Base-by-base conservation (phyloP, 2,113 vertebrate genomes). In the Gavia stellata region DNA sequence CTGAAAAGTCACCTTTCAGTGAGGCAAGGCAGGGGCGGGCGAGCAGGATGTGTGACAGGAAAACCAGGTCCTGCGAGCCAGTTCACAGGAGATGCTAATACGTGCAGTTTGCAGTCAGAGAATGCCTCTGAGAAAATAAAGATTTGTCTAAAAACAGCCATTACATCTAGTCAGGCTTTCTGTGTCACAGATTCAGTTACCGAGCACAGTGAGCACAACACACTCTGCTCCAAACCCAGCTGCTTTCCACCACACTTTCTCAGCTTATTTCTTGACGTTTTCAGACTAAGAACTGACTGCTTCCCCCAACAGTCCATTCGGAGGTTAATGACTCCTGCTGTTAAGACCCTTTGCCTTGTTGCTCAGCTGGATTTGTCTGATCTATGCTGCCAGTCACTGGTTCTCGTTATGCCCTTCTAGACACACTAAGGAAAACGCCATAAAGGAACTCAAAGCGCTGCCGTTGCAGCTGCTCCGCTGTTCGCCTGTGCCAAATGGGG, bases 1-100 rank as follows among this genome's bases (percentile, higher is more conserved):
- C 7, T 0, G 0, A 33, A 4, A 71, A 40, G 42, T 4, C 17
- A 34, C 61, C 71, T 59, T 62, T 59, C 36, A 4, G 20, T 0
- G 0, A 79, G 68, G 58, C 29, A 61, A 73, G 47, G 61, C 62
- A 45, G 14, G 26, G 74, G 49, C 9, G 3, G 28, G 42, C 1
- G 1, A 62, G 70, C 61, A 65, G 77, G 42, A 85, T 10, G 53
- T 16, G 28, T 23, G 47, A 62, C 0, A 0, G 62, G 59, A 88
- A 81, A 71, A 90, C 53, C 65, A 71, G 24, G 49, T 75, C 68
- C 77, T 81, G 68, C 1, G 10, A 90, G 67, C 26, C 17, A 2
- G 16, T 26, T 53, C 33, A 21, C 45, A 59, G 49, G 28, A 72
- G 53, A 86, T 18, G 58, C 42, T 44, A 52, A 0, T 23, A 56